Conservation (phyloP, 2,113 vertebrate genomes). For the Chaetodon auriga region DNA sequence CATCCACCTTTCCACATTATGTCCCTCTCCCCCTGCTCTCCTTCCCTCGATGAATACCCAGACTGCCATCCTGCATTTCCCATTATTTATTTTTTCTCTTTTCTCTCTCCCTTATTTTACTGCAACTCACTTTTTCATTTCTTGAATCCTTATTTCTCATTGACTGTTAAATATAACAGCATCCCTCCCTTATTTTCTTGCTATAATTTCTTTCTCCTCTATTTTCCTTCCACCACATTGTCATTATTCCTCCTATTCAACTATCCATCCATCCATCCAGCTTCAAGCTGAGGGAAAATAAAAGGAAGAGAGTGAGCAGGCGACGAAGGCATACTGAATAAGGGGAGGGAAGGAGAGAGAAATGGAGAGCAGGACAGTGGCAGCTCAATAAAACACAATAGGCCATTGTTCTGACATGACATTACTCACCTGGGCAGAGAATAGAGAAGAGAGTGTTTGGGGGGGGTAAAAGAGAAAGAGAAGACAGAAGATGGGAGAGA, state of each 20-base stretch:
- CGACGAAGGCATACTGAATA: conserved; percentile 26
- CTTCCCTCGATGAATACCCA: not conserved
- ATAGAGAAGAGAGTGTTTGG: conserved; percentile 50
- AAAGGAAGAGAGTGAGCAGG: conserved; percentile 12
- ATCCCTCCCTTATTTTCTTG: not conserved
- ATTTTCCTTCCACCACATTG: not conserved
- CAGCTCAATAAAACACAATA: conserved; percentile 78
- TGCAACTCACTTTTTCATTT: not conserved
- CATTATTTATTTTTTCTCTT: not conserved
- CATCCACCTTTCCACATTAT: conserved; percentile 10
- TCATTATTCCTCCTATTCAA: not conserved
- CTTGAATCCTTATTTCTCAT: not conserved
- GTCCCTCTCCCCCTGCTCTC: not conserved
- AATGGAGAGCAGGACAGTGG: conserved; percentile 51
- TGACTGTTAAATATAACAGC: not conserved
- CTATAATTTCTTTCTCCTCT: not conserved
- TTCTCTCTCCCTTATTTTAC: not conserved
- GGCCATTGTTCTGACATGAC: conserved; percentile 78
- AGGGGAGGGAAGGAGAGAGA: conserved; percentile 27
- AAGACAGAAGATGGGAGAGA: conserved; percentile 39
- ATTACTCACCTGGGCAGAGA: conserved; percentile 76
- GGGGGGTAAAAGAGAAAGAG: conserved; percentile 35
- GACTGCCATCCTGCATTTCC: not conserved
- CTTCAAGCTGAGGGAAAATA: not conserved
- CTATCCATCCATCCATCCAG: conserved; percentile 10